Evolutionary conservation across 2,888 invertebrate species (phyloP).

Genomic region (Odontothrips loti): DNA sequence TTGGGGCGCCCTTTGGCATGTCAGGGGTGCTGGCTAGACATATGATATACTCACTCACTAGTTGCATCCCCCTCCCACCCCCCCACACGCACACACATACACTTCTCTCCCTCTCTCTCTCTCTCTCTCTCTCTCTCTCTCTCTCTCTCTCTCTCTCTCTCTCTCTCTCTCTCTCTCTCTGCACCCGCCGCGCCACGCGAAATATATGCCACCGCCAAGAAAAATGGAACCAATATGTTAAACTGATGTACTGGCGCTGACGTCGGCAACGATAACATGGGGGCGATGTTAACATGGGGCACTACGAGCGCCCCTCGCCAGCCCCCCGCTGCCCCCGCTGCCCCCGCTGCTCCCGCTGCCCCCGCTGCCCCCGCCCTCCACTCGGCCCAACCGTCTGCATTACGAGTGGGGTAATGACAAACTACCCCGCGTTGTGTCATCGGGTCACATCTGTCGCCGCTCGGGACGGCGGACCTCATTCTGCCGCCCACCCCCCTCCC

Average conservation of each 20-base stretch:
- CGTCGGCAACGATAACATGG: background rate
- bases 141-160: constrained; percentile 1
- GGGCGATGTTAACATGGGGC: constrained; percentile 3
- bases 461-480: too few relatives aligned
- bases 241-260: constrained; percentile 17
- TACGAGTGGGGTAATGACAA: background rate
- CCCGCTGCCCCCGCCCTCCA: background rate
- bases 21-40: background rate
- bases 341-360: background rate
- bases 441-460: too few relatives aligned
- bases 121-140: background rate
- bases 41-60: background rate
- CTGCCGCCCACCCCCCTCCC: too few relatives aligned
- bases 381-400: background rate
- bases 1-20: too few relatives aligned
- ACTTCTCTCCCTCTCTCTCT: background rate
- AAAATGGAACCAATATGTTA: constrained; percentile 20
- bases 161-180: background rate
- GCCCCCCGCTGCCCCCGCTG: background rate
- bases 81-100: too few relatives aligned
- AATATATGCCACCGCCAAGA: background rate
- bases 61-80: background rate
- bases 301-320: background rate
- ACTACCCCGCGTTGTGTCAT: background rate
- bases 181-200: background rate